These are phyloP conservation scores for Thalassarche chlororhynchos DNA, from an alignment of 2,113 vertebrate genomes.

Conservation along the genomic window DNA sequence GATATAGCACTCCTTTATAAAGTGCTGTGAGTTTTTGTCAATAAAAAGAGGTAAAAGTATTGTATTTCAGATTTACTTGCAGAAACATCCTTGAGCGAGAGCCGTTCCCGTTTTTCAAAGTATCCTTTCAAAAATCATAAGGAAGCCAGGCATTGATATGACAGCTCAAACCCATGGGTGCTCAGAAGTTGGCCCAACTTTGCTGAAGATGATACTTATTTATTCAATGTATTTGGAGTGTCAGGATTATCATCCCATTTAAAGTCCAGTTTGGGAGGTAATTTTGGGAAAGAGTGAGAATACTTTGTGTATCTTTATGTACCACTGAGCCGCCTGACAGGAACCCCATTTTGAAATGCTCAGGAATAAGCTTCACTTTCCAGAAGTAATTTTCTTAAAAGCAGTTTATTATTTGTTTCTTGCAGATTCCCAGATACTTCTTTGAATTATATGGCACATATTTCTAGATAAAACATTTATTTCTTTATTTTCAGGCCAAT, in stretches of 20 bases:
- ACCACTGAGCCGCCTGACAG: not conserved
- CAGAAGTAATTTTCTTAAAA: not conserved
- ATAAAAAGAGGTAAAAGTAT: not conserved
- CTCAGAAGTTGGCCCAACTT: not conserved
- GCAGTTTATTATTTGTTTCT: conserved; percentile 37
- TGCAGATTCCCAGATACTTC: not conserved
- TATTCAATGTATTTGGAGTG: not conserved
- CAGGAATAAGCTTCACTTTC: not conserved
- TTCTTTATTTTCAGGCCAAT: conserved; percentile 37
- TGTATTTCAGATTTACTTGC: not conserved
- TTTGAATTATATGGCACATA: not conserved
- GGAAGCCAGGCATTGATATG: not conserved
- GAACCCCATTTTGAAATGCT: not conserved
- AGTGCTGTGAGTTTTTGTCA: not conserved
- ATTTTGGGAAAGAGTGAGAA: not conserved
- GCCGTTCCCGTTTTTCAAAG: not conserved
- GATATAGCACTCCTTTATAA: not conserved
- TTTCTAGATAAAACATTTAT: conserved; percentile 39
- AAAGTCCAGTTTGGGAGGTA: conserved; percentile 13
- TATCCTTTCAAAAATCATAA: not conserved
- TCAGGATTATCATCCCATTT: not conserved
- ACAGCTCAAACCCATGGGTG: not conserved
- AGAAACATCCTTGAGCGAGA: not conserved
- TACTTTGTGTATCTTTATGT: not conserved
- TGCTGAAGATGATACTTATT: not conserved